These are phyloP conservation scores for Papilio elwesi DNA, from an alignment of 2,888 invertebrate genomes.

Conservation along the genomic window DNA sequence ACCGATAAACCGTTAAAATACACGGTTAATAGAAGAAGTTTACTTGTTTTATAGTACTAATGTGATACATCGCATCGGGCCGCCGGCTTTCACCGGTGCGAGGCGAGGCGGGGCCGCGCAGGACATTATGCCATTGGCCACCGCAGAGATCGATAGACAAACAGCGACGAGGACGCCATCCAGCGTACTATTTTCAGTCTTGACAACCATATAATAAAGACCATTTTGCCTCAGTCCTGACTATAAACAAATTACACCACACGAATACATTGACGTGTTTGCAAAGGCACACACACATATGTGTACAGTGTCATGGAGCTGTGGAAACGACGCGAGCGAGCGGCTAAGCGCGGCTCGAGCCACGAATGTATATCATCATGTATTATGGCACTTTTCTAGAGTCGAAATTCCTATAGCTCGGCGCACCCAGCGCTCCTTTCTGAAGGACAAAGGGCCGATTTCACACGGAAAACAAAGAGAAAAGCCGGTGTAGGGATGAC, in stretches of 20 bases:
- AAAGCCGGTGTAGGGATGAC: constrained; percentile 71
- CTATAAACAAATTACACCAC: constrained; percentile 85
- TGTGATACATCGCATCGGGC: constrained; percentile 53
- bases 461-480: constrained; percentile 80
- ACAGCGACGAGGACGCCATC: constrained; percentile 83
- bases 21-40: constrained; percentile 64
- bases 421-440: constrained; percentile 75
- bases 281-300: constrained; percentile 66
- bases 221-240: constrained; percentile 67
- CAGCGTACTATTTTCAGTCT: constrained; percentile 75
- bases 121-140: constrained; percentile 86
- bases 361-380: constrained; percentile 75
- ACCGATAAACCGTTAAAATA: constrained; percentile 43
- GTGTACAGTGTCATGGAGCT: constrained; percentile 58
- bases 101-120: constrained; percentile 79
- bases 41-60: constrained; percentile 54
- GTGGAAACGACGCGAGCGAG: constrained; percentile 77
- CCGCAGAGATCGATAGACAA: constrained; percentile 86
- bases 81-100: constrained; percentile 79
- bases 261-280: constrained; percentile 73
- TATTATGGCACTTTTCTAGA: constrained; percentile 81
- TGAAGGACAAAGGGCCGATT: constrained; percentile 81
- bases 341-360: constrained; percentile 68
- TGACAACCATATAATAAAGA: constrained; percentile 65
- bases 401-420: constrained; percentile 78